A percentile compares a stretch with the other conserved stretches of the same genome.
phyloP scores from a whole-genome alignment of 2,113 vertebrate species.

The human region DNA sequence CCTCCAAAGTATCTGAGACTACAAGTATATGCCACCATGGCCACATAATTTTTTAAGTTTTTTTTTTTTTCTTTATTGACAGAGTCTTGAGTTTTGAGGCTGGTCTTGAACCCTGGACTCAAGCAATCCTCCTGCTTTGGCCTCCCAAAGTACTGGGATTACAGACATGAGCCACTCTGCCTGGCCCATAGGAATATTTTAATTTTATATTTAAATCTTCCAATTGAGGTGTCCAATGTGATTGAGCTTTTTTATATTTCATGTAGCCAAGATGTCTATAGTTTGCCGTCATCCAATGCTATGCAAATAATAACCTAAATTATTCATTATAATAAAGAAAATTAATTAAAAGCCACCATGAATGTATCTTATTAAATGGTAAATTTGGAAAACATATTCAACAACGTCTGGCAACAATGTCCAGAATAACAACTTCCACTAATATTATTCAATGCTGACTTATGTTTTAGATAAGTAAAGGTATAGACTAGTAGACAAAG shows the following conservation, averaged over 20 bases:
- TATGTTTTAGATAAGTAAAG: not conserved
- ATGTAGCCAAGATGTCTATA: not conserved
- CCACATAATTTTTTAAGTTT: too few species aligned
- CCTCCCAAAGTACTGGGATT: too few species aligned
- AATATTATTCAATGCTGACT: not conserved
- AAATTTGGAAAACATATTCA: conserved; percentile 5
- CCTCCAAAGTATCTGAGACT: too few species aligned
- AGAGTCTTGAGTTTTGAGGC: too few species aligned
- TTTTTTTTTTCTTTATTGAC: too few species aligned
- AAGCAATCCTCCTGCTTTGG: too few species aligned
- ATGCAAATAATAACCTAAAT: not conserved
- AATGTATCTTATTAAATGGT: not conserved
- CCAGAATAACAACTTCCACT: not conserved
- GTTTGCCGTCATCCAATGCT: not conserved
- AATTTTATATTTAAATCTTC: not conserved
- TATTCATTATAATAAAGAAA: not conserved
- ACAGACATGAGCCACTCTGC: too few species aligned
- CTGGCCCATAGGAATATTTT: not conserved
- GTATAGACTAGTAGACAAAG: not conserved
- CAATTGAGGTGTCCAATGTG: not conserved
- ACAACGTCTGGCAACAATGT: not conserved
- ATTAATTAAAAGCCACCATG: not conserved
- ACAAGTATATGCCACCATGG: too few species aligned
- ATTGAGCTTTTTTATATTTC: not conserved
- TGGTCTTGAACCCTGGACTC: too few species aligned